phyloP scores from a whole-genome alignment of 2,797 vertebrate genomes.

The Chaunax sp. region DNA sequence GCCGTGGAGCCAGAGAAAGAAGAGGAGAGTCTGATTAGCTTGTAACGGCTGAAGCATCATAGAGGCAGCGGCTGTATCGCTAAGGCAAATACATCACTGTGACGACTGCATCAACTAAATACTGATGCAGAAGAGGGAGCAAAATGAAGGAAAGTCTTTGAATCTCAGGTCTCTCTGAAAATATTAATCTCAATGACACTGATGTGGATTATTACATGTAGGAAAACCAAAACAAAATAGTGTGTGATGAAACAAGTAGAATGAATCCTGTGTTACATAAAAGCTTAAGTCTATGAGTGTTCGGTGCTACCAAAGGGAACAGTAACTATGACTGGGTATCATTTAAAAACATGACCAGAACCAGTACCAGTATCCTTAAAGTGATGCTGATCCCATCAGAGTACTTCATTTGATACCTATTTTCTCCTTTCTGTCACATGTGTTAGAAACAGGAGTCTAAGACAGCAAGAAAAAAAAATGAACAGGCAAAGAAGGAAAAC shows the following conservation, averaged over 20 bases:
- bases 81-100: constrained; percentile 14
- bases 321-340: background rate
- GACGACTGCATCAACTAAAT: background rate
- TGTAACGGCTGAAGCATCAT: constrained; percentile 45
- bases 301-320: background rate
- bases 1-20: constrained; percentile 6
- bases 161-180: constrained; percentile 19
- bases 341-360: too few relatives aligned
- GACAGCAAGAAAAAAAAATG: too few relatives aligned
- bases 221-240: background rate
- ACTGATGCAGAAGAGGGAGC: background rate
- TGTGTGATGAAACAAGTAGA: background rate
- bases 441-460: too few relatives aligned
- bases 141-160: background rate
- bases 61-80: background rate
- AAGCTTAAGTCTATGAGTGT: background rate
- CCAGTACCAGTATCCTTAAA: too few relatives aligned
- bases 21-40: constrained; percentile 69
- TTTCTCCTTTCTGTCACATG: too few relatives aligned
- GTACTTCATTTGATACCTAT: too few relatives aligned
- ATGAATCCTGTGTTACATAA: background rate
- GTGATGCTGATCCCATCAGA: too few relatives aligned
- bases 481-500: too few relatives aligned
- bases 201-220: background rate
- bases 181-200: background rate